These are phyloP conservation scores for Noctilio leporinus DNA, from an alignment of 2,113 vertebrate species.

Conservation along the genomic window DNA sequence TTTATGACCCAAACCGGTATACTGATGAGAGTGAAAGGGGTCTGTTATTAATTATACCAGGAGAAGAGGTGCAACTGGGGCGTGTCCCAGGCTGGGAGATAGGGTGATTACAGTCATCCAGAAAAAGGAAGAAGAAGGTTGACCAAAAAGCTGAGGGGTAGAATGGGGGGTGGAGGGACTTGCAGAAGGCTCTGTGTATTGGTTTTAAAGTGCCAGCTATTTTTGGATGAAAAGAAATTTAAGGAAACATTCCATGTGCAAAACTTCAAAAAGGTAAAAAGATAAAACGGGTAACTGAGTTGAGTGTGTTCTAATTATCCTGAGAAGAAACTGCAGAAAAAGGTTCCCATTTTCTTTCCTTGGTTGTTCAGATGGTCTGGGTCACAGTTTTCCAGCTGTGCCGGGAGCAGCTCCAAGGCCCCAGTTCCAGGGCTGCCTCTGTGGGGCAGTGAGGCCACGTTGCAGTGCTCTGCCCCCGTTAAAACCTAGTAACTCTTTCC, in stretches of 20 bases:
- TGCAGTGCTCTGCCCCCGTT: background rate
- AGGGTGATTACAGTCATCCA: background rate
- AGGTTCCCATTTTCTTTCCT: background rate
- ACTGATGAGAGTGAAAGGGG: background rate
- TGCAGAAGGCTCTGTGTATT: background rate
- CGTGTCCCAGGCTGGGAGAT: background rate
- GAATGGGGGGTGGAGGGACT: no score
- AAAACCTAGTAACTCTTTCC: background rate
- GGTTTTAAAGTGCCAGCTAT: background rate
- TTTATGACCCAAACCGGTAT: background rate
- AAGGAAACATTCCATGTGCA: background rate
- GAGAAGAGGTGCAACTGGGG: background rate
- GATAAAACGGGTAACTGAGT: background rate
- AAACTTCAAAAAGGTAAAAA: background rate
- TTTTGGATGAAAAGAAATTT: background rate
- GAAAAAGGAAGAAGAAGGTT: background rate
- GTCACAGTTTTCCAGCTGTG: background rate
- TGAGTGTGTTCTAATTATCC: background rate
- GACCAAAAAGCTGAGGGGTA: background rate
- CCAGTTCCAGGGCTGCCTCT: background rate
- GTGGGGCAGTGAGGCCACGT: rapidly evolving
- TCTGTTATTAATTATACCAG: background rate
- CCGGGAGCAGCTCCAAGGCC: background rate
- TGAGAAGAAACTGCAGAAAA: background rate
- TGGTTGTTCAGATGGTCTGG: background rate